Conservation (phyloP, 2,888 invertebrate genomes). For the Thyatira batis region DNA sequence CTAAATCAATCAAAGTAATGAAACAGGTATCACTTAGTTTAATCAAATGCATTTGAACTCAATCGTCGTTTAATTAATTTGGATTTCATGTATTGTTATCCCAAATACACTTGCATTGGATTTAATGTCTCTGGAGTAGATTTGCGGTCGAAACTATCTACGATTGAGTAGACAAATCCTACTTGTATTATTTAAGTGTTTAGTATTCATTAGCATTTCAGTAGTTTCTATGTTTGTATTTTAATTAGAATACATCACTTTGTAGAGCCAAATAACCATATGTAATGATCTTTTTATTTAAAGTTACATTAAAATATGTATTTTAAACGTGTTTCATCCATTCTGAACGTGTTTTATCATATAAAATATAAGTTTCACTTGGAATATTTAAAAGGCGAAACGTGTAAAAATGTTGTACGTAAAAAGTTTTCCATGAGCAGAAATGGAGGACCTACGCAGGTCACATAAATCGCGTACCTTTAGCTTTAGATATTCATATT, state of each 20-base stretch:
- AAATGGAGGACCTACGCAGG: slow-evolving; percentile 6
- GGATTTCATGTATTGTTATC: neutral
- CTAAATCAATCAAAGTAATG: neutral
- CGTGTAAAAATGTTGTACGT: neutral
- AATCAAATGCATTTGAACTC: neutral
- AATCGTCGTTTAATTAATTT: neutral
- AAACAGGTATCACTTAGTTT: neutral
- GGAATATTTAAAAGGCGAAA: too few species aligned
- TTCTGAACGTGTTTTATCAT: too few species aligned
- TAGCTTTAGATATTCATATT: slow-evolving; percentile 24
- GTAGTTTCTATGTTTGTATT: too few species aligned
- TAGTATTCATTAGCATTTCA: too few species aligned
- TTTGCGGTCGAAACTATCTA: slow-evolving; percentile 1
- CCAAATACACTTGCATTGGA: neutral
- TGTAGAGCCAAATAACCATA: too few species aligned
- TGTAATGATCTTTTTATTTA: too few species aligned
- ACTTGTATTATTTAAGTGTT: too few species aligned
- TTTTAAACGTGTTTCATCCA: too few species aligned
- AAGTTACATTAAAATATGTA: too few species aligned
- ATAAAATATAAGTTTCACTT: too few species aligned
- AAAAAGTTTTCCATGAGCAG: neutral
- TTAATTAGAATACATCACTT: too few species aligned
- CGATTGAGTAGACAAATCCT: too few species aligned
- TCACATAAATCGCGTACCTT: slow-evolving; percentile 17
- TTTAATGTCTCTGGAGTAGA: neutral